These are phyloP conservation scores for Seira ritae DNA, from an alignment of 2,888 invertebrate genomes.

Conservation along the genomic window DNA sequence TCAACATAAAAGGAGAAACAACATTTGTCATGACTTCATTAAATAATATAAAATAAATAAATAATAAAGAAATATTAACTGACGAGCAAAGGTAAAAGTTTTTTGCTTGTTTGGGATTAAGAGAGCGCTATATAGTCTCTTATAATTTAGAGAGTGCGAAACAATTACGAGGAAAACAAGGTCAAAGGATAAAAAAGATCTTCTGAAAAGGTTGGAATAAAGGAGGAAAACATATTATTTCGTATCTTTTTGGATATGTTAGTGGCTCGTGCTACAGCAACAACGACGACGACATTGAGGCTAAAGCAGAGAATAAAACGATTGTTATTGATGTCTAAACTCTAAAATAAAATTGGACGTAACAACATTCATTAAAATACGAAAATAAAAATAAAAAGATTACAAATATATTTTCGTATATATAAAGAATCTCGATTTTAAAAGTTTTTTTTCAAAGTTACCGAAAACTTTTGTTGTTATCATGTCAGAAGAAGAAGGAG, in stretches of 20 bases:
- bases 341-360: too few species aligned
- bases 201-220: background rate
- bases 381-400: too few species aligned
- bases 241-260: slow-evolving; percentile 28
- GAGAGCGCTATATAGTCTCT: background rate
- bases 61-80: background rate
- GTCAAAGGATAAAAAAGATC: background rate
- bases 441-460: background rate
- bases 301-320: too few species aligned
- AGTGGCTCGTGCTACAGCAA: slow-evolving; percentile 36
- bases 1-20: slow-evolving; percentile 1
- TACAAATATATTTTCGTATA: too few species aligned
- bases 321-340: too few species aligned
- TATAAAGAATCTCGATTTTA: too few species aligned
- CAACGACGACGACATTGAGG: too few species aligned
- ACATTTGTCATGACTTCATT: background rate
- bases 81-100: slow-evolving; percentile 41
- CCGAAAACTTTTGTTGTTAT: slow-evolving; percentile 39
- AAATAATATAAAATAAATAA: slow-evolving; percentile 13
- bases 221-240: background rate
- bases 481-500: slow-evolving; percentile 5
- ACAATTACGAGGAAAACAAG: background rate
- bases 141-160: background rate
- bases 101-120: slow-evolving; percentile 5
- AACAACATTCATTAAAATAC: too few species aligned